Evolutionary conservation across 2,113 vertebrate species (phyloP).

Genomic region (Sebastes fasciatus): DNA sequence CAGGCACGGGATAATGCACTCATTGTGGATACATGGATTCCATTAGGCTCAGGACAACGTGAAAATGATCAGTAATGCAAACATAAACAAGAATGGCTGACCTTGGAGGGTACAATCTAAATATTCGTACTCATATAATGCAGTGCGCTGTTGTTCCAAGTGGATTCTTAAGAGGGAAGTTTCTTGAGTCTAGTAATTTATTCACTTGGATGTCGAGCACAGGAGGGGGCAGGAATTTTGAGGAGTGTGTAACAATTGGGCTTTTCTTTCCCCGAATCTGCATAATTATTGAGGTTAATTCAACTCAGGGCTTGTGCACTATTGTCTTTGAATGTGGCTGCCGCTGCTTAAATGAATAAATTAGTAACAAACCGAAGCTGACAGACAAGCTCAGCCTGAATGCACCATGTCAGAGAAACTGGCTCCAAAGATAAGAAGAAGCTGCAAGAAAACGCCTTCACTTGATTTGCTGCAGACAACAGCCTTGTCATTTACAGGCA

Average conservation of each 20-base stretch:
- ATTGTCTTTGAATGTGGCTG: slow-evolving; percentile 81
- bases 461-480: slow-evolving; percentile 60
- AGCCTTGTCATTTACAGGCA: slow-evolving; percentile 54
- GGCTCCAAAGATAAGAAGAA: slow-evolving; percentile 50
- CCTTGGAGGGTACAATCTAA: slow-evolving; percentile 24
- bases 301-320: slow-evolving; percentile 66
- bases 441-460: slow-evolving; percentile 33
- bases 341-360: slow-evolving; percentile 76
- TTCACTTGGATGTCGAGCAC: slow-evolving; percentile 66
- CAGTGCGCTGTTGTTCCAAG: background rate
- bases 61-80: slow-evolving; percentile 46
- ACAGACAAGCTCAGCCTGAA: slow-evolving; percentile 70
- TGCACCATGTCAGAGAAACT: slow-evolving; percentile 51
- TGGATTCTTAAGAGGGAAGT: slow-evolving; percentile 18
- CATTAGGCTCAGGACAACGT: slow-evolving; percentile 60
- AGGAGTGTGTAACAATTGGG: slow-evolving; percentile 72
- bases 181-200: slow-evolving; percentile 57
- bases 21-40: slow-evolving; percentile 26
- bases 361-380: slow-evolving; percentile 72
- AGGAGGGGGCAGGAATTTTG: slow-evolving; percentile 68
- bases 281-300: slow-evolving; percentile 83
- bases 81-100: slow-evolving; percentile 48
- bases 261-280: slow-evolving; percentile 74
- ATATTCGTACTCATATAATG: slow-evolving; percentile 8
- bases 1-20: slow-evolving; percentile 57